Evolutionary conservation across 2,888 invertebrate species (phyloP).

Genomic region (Gerris lacustris): DNA sequence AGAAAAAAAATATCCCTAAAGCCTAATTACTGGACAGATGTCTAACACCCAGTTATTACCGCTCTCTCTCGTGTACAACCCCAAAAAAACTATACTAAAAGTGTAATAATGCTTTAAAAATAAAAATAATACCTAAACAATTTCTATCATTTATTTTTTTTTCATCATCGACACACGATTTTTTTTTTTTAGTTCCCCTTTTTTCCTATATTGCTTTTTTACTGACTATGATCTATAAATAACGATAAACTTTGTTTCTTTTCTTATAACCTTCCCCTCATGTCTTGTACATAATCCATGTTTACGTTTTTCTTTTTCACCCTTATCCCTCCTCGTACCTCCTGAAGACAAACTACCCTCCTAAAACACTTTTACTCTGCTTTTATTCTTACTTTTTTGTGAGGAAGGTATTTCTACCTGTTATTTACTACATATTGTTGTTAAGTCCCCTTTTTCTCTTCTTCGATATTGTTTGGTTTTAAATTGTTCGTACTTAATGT

Average conservation of each 20-base stretch:
- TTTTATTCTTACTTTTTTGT: too few species aligned
- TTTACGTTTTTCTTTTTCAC: not conserved
- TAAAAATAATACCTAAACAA: too few species aligned
- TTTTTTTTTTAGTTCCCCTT: too few species aligned
- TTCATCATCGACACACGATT: too few species aligned
- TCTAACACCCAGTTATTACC: too few species aligned
- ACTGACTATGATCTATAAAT: not conserved
- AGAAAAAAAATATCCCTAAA: too few species aligned
- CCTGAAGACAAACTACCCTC: not conserved
- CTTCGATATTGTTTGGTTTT: not conserved
- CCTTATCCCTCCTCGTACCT: not conserved
- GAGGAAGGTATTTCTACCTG: not conserved
- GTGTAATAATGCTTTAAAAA: too few species aligned
- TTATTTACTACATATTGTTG: slow-evolving; percentile 3
- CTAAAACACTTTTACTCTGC: not conserved
- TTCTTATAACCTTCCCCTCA: not conserved
- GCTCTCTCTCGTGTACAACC: too few species aligned
- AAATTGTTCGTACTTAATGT: not conserved
- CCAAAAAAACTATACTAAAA: too few species aligned
- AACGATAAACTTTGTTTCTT: not conserved
- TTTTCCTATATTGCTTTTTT: too few species aligned
- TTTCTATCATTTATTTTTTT: too few species aligned
- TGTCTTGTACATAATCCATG: not conserved
- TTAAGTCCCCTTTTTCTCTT: not conserved
- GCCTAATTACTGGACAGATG: too few species aligned